phyloP scores from a whole-genome alignment of 1,140 invertebrate genomes.

The Monomorium pharaonis region DNA sequence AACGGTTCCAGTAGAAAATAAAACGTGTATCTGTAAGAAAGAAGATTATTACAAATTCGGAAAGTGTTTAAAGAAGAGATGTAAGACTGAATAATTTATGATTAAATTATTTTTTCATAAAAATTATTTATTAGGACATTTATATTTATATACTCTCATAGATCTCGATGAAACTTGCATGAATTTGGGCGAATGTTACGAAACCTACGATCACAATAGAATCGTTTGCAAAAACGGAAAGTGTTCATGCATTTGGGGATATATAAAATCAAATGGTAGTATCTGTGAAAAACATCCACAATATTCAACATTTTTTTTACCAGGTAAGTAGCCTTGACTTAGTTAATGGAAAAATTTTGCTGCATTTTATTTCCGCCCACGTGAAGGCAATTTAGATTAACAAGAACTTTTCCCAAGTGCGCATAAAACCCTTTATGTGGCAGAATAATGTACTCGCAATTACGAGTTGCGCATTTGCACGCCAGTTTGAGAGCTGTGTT shows the following conservation, averaged over 20 bases:
- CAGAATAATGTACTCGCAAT: slow-evolving; percentile 58
- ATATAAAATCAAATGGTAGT: slow-evolving; percentile 4
- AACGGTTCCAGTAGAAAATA: not conserved
- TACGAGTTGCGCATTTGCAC: slow-evolving; percentile 53
- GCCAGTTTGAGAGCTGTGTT: slow-evolving; percentile 22
- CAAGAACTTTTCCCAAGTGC: not conserved
- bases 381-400: not conserved
- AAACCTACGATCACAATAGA: not conserved
- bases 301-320: not conserved
- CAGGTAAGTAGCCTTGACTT: slow-evolving; percentile 57
- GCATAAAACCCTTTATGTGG: slow-evolving; percentile 48
- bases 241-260: slow-evolving; percentile 67
- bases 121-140: slow-evolving; percentile 2
- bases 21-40: slow-evolving; percentile 49
- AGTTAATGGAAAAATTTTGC: slow-evolving; percentile 11
- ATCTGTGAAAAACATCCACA: slow-evolving; percentile 46
- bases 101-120: not conserved
- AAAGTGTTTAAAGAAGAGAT: slow-evolving; percentile 60
- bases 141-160: slow-evolving; percentile 23
- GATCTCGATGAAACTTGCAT: slow-evolving; percentile 65
- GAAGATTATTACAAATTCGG: slow-evolving; percentile 54
- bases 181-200: slow-evolving; percentile 67
- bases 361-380: slow-evolving; percentile 25
- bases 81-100: slow-evolving; percentile 49
- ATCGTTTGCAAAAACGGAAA: slow-evolving; percentile 67